Evolutionary conservation across 2,113 vertebrate genomes (phyloP).

Genomic region (Oriolus oriolus): DNA sequence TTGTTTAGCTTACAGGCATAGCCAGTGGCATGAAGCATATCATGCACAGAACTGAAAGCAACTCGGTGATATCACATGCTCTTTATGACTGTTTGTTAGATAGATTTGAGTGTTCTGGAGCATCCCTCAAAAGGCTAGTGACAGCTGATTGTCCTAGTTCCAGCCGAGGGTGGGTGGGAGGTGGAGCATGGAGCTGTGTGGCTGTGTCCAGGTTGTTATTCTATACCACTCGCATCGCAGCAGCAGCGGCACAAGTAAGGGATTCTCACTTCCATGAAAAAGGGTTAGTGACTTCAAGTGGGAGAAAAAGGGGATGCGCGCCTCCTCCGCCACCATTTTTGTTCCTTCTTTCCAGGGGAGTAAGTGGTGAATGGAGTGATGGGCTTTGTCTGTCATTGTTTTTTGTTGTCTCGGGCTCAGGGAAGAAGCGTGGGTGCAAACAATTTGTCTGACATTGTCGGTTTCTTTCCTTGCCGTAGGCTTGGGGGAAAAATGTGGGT

Average conservation of each 20-base stretch:
- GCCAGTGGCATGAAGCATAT: not conserved
- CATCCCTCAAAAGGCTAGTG: not conserved
- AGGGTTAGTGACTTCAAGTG: rapidly evolving
- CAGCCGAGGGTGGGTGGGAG: too few relatives aligned
- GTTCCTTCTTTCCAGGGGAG: not conserved
- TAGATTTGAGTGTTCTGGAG: not conserved
- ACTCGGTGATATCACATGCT: not conserved
- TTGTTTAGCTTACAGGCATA: not conserved
- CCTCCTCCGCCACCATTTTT: rapidly evolving
- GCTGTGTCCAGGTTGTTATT: not conserved
- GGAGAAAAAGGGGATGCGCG: rapidly evolving
- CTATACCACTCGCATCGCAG: rapidly evolving
- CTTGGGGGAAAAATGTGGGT: rapidly evolving
- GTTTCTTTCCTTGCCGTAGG: not conserved
- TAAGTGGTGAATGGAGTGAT: not conserved
- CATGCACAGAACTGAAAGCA: not conserved
- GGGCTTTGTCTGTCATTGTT: not conserved
- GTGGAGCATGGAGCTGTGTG: rapidly evolving
- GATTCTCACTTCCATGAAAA: not conserved
- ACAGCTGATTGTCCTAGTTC: not conserved
- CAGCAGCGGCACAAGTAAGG: not conserved
- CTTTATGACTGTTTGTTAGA: not conserved
- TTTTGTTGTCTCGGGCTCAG: not conserved
- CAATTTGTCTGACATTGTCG: not conserved
- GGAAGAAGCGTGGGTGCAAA: not conserved